Base-by-base conservation (phyloP, 2,888 invertebrate species). In the Podabrus alpinus region DNA sequence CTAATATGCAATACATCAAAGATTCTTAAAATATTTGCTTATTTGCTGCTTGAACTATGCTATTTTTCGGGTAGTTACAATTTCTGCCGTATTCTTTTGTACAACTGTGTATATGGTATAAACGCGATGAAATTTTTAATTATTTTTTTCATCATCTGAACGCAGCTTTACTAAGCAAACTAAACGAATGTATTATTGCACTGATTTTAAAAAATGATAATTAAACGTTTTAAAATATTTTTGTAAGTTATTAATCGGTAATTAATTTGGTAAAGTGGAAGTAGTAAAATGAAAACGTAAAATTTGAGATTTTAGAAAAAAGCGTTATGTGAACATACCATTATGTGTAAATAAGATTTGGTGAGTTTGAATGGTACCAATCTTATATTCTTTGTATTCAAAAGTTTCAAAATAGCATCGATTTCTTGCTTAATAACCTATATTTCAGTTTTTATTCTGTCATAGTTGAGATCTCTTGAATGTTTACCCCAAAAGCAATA, bases 361-460 rank as follows among this genome's bases (percentile, higher is more conserved):
- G 62, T 64, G 62, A 64, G 16, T 64, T 64, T 19, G 13, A 61
- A 61, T 61, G 62, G 17, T 64, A 21, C 62, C 62, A 64, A 64
- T 19, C 62, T 15, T 19, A 64, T 19, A 64, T 13, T 64, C 16
- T 45, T 17, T 64, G 62, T 64, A 64, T 64, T 64, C 62, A 64
- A 64, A 64, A 15, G 62, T 64, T 64, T 64, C 62, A 64, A 64
- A 64, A 64, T 19, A 64, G 62, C 67, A 75, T 72, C 69, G 72
- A 75, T 75, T 66, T 45, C 61, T 73, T 68, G 68, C 68, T 73
- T 73, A 81, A 80, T 81, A 81, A 81, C 81, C 81, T 81, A 80
- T 80, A 81, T 81, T 81, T 79, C 74, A 78, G 78, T 79, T 78
- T 80, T 80, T 78, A 71, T 74, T 69, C 72, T 76, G 77, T 73